These are phyloP conservation scores for Ostrea edulis DNA, from an alignment of 1,140 invertebrate genomes.

Conservation along the genomic window DNA sequence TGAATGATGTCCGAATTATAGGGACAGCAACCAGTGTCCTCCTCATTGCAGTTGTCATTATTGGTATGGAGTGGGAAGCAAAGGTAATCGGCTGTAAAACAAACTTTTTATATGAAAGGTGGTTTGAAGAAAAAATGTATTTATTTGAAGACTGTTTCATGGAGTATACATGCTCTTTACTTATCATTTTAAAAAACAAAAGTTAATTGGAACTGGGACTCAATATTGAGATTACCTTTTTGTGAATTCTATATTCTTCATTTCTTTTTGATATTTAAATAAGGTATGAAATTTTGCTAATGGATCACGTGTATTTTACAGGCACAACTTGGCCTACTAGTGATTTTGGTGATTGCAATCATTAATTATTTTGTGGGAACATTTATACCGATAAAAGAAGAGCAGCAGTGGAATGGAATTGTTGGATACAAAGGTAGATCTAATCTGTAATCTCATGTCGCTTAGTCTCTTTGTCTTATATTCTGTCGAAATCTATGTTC, in stretches of 20 bases:
- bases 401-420: conserved; percentile 89
- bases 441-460: neutral
- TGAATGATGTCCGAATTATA: conserved; percentile 83
- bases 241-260: too few relatives aligned
- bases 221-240: too few relatives aligned
- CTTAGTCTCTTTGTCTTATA: too few relatives aligned
- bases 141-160: neutral
- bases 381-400: conserved; percentile 89
- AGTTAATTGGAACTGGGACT: neutral
- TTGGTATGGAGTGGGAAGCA: conserved; percentile 82
- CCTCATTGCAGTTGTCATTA: conserved; percentile 75
- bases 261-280: neutral
- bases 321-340: conserved; percentile 94
- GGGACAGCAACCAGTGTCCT: conserved; percentile 79
- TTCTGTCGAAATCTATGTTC: too few relatives aligned
- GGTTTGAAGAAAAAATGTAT: neutral
- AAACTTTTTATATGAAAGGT: neutral
- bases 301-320: conserved; percentile 74
- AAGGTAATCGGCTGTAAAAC: conserved; percentile 65
- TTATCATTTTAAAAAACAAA: neutral
- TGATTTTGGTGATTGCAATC: conserved; percentile 93
- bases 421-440: conserved; percentile 89
- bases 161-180: neutral
- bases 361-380: conserved; percentile 85
- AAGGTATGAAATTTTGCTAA: neutral